These are phyloP conservation scores for Cenopis cana DNA, from an alignment of 2,888 invertebrate species.

Conservation along the genomic window DNA sequence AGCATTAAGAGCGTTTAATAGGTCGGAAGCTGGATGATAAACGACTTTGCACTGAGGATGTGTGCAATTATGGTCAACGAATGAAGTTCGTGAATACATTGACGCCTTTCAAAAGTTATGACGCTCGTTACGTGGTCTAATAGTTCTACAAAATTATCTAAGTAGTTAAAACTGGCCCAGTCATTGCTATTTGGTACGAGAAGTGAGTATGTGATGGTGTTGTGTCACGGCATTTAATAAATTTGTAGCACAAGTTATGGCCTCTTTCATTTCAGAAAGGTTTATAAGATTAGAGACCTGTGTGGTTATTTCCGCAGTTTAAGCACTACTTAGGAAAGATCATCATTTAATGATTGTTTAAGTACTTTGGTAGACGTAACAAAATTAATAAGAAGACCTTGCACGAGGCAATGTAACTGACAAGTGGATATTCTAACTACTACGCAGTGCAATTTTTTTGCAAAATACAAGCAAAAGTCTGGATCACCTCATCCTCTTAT, in stretches of 20 bases:
- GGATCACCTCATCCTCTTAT: no score
- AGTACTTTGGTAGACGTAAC: neutral
- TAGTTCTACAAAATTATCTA: slow-evolving; percentile 1
- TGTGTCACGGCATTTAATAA: neutral
- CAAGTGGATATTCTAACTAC: neutral
- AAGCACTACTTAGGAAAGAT: neutral
- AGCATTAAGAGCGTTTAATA: slow-evolving; percentile 45
- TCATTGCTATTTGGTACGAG: neutral
- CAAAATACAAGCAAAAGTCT: neutral
- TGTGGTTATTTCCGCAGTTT: slow-evolving; percentile 7
- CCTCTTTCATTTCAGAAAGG: slow-evolving; percentile 2
- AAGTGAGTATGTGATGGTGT: neutral
- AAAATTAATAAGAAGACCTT: neutral
- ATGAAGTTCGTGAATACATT: slow-evolving; percentile 51
- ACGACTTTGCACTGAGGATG: slow-evolving; percentile 60
- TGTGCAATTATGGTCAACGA: slow-evolving; percentile 60
- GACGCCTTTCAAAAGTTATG: slow-evolving; percentile 33
- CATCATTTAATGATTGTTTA: neutral
- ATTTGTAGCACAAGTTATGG: neutral
- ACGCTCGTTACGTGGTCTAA: slow-evolving; percentile 13
- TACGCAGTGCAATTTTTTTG: neutral
- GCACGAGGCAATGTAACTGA: neutral
- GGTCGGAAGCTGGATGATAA: slow-evolving; percentile 63
- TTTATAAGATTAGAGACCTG: slow-evolving; percentile 1
- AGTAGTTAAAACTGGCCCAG: slow-evolving; percentile 1